Percentiles rank a stretch among this genome's conserved stretches.
phyloP scores from a whole-genome alignment of 2,797 vertebrate species.

The Capromys pilorides region DNA sequence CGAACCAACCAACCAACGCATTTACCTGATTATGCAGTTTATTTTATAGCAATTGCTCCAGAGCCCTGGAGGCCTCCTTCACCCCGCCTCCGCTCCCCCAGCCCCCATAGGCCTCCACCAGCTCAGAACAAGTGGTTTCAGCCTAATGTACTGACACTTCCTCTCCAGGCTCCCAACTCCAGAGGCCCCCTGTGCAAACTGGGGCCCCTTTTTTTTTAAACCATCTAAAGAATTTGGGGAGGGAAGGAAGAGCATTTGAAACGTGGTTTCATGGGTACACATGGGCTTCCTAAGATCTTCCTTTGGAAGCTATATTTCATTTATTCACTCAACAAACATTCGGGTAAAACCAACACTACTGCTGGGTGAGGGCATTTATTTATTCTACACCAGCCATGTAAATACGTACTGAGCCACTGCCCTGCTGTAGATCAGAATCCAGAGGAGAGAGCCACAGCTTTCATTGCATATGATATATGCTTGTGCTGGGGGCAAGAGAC shows the following conservation, averaged over 20 bases:
- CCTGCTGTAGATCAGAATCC: neutral
- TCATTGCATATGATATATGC: neutral
- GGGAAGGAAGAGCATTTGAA: slow-evolving; percentile 67
- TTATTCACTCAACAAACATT: slow-evolving; percentile 64
- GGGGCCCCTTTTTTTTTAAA: slow-evolving; percentile 80
- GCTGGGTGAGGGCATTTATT: neutral
- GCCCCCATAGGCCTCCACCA: slow-evolving; percentile 65
- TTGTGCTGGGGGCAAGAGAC: neutral
- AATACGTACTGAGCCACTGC: neutral
- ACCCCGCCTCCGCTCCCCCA: neutral
- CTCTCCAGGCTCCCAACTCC: slow-evolving; percentile 36
- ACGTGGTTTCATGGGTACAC: slow-evolving; percentile 50
- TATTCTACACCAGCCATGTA: neutral
- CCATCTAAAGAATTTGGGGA: slow-evolving; percentile 82
- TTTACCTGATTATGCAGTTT: slow-evolving; percentile 96
- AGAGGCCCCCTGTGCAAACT: slow-evolving; percentile 45
- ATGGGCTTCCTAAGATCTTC: neutral
- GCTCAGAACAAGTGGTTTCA: slow-evolving; percentile 80
- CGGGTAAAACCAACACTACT: neutral
- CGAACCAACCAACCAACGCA: slow-evolving; percentile 86
- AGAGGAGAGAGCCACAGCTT: neutral
- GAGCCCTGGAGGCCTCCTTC: slow-evolving; percentile 76
- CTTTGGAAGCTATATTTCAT: slow-evolving; percentile 48
- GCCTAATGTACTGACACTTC: slow-evolving; percentile 77
- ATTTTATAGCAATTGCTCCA: slow-evolving; percentile 88